Evolutionary conservation across 2,113 vertebrate genomes (phyloP).

Genomic region (Pollimyrus isidori): DNA sequence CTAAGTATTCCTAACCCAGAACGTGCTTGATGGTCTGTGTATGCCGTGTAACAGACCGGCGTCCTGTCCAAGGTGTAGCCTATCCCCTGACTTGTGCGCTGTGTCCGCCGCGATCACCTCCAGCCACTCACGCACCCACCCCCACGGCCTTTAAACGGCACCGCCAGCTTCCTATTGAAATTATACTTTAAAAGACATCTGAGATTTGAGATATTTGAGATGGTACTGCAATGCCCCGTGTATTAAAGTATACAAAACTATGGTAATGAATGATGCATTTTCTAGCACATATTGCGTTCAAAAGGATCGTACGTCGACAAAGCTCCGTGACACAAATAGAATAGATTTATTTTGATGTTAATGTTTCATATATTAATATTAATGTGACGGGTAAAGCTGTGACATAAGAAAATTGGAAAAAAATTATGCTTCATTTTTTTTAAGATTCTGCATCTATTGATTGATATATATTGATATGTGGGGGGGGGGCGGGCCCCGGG

Average conservation of each 20-base stretch:
- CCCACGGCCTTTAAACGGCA: not conserved
- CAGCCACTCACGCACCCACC: not conserved
- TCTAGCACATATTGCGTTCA: not conserved
- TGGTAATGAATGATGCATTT: not conserved
- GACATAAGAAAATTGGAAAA: not conserved
- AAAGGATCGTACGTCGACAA: not conserved
- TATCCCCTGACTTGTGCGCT: not conserved
- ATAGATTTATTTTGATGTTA: not conserved
- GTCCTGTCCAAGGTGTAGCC: not conserved
- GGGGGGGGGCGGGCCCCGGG: too few relatives aligned
- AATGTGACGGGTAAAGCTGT: not conserved
- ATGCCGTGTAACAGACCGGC: not conserved
- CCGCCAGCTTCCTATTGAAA: not conserved
- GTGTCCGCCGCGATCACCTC: not conserved
- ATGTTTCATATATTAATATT: not conserved
- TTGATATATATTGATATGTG: not conserved
- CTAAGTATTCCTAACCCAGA: not conserved
- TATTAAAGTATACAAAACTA: not conserved
- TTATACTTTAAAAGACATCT: not conserved
- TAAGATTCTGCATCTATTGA: not conserved
- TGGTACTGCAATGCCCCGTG: not conserved
- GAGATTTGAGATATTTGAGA: not conserved
- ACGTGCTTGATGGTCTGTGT: not conserved
- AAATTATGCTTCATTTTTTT: not conserved
- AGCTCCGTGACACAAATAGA: not conserved